Evolutionary conservation across 1,140 invertebrate species (phyloP), one percentile per base, ranked within the genome.

Genomic region (Cotesia glomerata): DNA sequence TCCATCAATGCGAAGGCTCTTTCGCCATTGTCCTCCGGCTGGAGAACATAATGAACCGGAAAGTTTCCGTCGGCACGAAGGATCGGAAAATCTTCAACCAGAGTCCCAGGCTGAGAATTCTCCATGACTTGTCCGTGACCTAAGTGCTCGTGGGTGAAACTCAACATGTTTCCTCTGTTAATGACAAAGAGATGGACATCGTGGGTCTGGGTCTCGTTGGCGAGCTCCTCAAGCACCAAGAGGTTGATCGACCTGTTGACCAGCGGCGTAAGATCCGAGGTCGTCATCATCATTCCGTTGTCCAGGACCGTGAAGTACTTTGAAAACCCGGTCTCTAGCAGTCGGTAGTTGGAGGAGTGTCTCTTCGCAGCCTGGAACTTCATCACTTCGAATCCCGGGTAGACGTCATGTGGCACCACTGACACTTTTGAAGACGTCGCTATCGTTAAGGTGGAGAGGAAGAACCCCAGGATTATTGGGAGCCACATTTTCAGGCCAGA

Each of bases 241-340:
- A 97, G 88, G 77, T 94, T 92, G 5, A 97, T 90, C 0, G 94
- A 93, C 56, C 91, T 89, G 80, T 95, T 92, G 34, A 95, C 89
- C n/a, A 97, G 83, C 4, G 94, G 92, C 26, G 90, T 90, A 4
- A 96, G 87, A 76, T 95, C 94, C 2, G 93, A 91, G 2, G 95
- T 96, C 14, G 95, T 96, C 95, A 97, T 97, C 7, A 97, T 91
- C 56, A 96, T 90, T 26, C 95, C 95, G 84, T 95, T 93, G 63
- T 93, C 91, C n/a, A 97, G 89, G 36, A 97, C 91, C 0, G 95
- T 93, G 82, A 97, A 97, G 81, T 92, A 96, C 63, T 93, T 90
- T 9, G 93, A 93, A 82, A 91, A 94, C 58, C 91, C 93, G 18
- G 91, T 94, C 74, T 95, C 92, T 75, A 95, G 82, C 11, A 95